Evolutionary conservation across 2,113 vertebrate genomes (phyloP).

Genomic region (Dromiciops gliroides): DNA sequence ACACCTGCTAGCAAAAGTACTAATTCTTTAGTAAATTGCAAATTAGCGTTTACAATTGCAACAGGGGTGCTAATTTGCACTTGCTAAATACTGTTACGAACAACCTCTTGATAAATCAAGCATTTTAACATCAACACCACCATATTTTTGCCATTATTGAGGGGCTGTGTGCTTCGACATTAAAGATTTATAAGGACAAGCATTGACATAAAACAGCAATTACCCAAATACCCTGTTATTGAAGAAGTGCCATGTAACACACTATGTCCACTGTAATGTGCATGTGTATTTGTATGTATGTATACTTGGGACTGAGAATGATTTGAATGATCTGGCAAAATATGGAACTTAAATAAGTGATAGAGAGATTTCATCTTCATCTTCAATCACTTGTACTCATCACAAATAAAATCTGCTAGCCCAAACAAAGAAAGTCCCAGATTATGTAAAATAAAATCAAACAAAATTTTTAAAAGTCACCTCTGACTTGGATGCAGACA

Average conservation of each 20-base stretch:
- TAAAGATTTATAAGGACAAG: conserved; percentile 39
- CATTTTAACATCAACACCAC: conserved; percentile 39
- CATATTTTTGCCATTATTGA: conserved; percentile 35
- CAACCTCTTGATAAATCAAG: conserved; percentile 22
- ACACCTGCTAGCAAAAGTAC: conserved; percentile 28
- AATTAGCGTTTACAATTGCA: conserved; percentile 61
- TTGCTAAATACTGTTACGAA: conserved; percentile 45
- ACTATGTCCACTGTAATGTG: not conserved
- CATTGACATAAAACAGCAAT: conserved; percentile 31
- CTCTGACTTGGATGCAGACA: not conserved
- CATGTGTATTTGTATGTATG: not conserved
- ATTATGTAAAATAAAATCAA: not conserved
- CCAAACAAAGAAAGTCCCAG: not conserved
- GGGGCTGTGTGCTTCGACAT: conserved; percentile 24
- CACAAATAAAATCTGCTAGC: not conserved
- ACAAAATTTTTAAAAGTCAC: not conserved
- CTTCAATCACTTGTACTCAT: not conserved
- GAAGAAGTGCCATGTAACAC: not conserved
- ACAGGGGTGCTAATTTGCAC: conserved; percentile 54
- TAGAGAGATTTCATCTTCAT: not conserved
- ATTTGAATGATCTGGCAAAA: not conserved
- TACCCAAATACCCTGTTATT: conserved; percentile 7
- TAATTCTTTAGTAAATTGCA: conserved; percentile 64
- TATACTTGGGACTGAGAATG: not conserved
- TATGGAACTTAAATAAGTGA: not conserved